Base-by-base conservation (phyloP, 1,140 invertebrate species). In the Philotrypesis tridentata region DNA sequence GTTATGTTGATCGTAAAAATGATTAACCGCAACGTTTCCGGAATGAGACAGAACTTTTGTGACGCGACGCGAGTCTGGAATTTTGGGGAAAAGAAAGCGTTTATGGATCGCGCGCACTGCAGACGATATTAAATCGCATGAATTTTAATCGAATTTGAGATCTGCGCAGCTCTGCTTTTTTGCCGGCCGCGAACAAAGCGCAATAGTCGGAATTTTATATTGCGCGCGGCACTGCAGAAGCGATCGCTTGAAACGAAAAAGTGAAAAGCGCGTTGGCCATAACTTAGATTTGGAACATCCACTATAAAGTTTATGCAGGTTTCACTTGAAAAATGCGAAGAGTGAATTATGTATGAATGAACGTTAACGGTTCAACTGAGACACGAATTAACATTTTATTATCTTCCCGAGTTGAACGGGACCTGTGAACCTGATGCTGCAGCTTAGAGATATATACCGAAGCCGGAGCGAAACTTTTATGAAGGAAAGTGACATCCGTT, bases 301-400 rank as follows among this genome's bases (percentile, higher is more conserved):
- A 65, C 12, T 29, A n/a, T n/a, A 12, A 65, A 27, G 63, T 29
- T 25, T 12, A 33, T 33, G 27, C 17, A 29, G 27, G 27, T 70
- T 70, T 70, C 67, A 70, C 67, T 70, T 17, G 29, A 70, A 70
- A 70, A 70, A 70, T 70, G 67, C 37, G 27, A 25, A 65, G 27
- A 65, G 25, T 65, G 27, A 65, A 65, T 65, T 65, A 65, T 65
- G 14, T 27, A 65, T 12, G 61, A 25, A 65, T 65, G 12, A 65
- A 65, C 27, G 27, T 27, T 25, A 65, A 65, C 48, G 21, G 48
- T 55, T 55, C 48, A 55, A 21, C 6, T n/a, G 48, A 55, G 6
- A 55, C 17, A 55, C 21, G 48, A 14, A 55, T 55, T 55, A 21
- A n/a, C 17, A 55, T 55, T 55, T 55, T 55, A 55, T 55, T 55